Conservation (phyloP, 1,140 invertebrate genomes). For the Brachionus calyciflorus region DNA sequence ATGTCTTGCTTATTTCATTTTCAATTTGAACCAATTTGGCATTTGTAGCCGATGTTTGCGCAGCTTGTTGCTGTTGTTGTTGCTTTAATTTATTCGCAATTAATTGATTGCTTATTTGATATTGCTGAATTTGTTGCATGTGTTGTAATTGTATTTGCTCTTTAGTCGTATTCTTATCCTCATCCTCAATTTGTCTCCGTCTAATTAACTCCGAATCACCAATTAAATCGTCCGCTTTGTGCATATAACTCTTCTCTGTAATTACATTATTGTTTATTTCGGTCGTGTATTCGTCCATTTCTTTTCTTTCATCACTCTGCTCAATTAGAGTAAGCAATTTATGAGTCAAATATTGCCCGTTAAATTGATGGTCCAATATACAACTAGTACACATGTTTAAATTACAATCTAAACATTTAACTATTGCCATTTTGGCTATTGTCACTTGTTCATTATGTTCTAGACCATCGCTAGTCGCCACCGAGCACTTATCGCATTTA, state of each 20-base stretch:
- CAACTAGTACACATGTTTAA: conserved; percentile 31
- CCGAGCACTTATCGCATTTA: conserved; percentile 35
- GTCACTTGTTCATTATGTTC: background rate
- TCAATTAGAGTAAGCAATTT: conserved; percentile 26
- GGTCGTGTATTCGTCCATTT: background rate
- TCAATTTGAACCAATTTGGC: conserved; percentile 19
- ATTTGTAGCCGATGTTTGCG: background rate
- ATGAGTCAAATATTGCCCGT: background rate
- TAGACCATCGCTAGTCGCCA: background rate
- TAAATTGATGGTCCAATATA: conserved; percentile 35
- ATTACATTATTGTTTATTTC: conserved; percentile 36
- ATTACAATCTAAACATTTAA: conserved; percentile 25
- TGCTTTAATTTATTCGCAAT: conserved; percentile 16
- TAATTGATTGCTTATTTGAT: background rate
- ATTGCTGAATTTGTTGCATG: conserved; percentile 29
- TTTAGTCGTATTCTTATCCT: background rate
- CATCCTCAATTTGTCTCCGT: conserved; percentile 12
- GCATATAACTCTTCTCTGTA: background rate
- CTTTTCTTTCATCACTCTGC: background rate
- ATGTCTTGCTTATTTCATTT: conserved; percentile 39
- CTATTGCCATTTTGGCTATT: conserved; percentile 15
- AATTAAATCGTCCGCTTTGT: conserved; percentile 50
- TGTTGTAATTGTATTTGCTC: conserved; percentile 13
- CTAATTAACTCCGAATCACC: conserved; percentile 67
- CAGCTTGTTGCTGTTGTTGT: conserved; percentile 2